phyloP scores from a whole-genome alignment of 2,113 vertebrate species.

The Formicarius rufipectus region DNA sequence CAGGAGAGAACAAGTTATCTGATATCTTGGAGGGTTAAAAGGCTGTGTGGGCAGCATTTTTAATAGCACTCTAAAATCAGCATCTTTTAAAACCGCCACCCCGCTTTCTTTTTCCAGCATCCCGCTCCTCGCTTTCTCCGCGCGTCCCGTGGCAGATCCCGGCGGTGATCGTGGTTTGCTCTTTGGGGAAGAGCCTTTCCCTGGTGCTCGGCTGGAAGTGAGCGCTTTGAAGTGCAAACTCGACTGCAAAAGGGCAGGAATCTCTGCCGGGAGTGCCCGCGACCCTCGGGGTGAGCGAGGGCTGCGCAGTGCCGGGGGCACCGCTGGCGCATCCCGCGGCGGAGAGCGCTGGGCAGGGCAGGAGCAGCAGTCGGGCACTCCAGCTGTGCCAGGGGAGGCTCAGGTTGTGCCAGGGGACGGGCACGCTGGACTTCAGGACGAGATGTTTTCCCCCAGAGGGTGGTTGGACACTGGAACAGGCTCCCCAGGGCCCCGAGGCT shows the following conservation, averaged over 20 bases:
- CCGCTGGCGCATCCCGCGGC: not conserved
- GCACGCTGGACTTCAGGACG: no score
- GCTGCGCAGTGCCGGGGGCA: no score
- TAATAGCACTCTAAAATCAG: slow-evolving; percentile 80
- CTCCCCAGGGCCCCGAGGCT: not conserved
- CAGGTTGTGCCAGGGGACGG: no score
- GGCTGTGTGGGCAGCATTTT: slow-evolving; percentile 91
- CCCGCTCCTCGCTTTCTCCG: not conserved
- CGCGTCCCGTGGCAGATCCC: not conserved
- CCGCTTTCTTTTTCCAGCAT: slow-evolving; percentile 14
- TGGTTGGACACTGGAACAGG: accelerated
- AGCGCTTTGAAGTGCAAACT: not conserved
- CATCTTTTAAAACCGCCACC: slow-evolving; percentile 75
- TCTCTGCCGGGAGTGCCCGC: not conserved
- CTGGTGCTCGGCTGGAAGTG: not conserved
- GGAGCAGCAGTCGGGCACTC: not conserved
- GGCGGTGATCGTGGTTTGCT: not conserved
- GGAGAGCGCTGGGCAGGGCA: not conserved
- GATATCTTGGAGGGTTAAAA: slow-evolving; percentile 97
- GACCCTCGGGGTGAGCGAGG: not conserved
- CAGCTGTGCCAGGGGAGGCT: no score
- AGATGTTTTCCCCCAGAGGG: no score
- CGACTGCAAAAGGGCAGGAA: not conserved
- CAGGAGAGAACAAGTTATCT: slow-evolving; percentile 90
- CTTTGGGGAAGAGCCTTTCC: not conserved